Conservation (phyloP, 2,113 vertebrate species). For the human (Homo sapiens) region DNA sequence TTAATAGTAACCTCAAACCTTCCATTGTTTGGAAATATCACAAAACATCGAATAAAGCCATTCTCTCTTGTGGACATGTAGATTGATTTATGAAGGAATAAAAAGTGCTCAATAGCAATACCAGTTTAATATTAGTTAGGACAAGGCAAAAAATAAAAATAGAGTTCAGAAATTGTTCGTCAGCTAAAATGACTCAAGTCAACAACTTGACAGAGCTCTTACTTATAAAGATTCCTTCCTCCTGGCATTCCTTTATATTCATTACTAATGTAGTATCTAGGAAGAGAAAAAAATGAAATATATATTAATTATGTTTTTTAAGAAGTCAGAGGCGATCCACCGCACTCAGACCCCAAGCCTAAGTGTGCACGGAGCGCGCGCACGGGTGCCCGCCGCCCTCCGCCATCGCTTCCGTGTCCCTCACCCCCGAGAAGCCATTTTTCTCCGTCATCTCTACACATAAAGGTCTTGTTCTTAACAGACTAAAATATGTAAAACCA, state of each 20-base stretch:
- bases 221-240: constrained; percentile 96
- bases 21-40: neutral
- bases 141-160: neutral
- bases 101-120: neutral
- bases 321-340: neutral
- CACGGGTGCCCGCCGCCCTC: no score
- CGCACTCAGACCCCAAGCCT: neutral
- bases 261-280: constrained; percentile 97
- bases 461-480: neutral
- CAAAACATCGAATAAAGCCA: neutral
- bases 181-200: neutral
- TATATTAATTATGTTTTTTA: neutral
- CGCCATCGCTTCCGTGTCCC: no score
- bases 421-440: neutral
- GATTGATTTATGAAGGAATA: neutral
- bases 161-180: neutral
- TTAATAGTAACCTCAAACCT: neutral
- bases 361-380: rapidly evolving
- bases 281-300: constrained; percentile 71
- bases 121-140: neutral
- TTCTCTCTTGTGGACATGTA: neutral
- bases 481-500: neutral
- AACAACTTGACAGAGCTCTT: constrained; percentile 74
- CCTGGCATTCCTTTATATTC: constrained; percentile 87
- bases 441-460: neutral